Base-by-base conservation (phyloP, 2,113 vertebrate species). In the Dissostichus mawsoni region DNA sequence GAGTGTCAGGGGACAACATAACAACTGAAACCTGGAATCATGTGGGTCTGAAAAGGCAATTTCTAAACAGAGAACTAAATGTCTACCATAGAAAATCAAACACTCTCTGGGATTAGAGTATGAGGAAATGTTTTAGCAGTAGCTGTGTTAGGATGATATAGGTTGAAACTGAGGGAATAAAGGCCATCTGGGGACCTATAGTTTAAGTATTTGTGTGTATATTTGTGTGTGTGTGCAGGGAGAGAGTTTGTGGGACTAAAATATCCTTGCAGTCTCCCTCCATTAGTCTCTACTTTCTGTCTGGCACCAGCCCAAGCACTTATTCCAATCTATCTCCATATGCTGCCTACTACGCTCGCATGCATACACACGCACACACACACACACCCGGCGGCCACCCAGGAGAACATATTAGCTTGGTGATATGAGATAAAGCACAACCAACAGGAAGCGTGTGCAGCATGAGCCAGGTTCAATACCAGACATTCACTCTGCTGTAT, bases 241-340 rank as follows among this genome's bases (percentile, higher is more conserved):
- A 29, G 29, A 51, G 47, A 71, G 29, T 83, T 71, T 70, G 64
- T 76, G 7, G 52, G 36, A 68, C 36, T 59, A 9, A 80, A 81
- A 74, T 47, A 84, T 86, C 63, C 44, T 65, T 57, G 66, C 68
- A 71, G 78, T 74, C 67, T 82, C 68, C 18, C 45, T 74, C 72
- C 59, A 83, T 90, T 90, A 87, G 87, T 86, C 81, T 81, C 72
- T 75, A 79, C 82, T 86, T 76, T 82, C 65, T 72, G 79, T 85
- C 67, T 89, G 88, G 88, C 85, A 80, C 62, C 33, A 81, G 29
- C 25, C 83, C 86, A 90, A 81, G 75, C 85, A 85, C 56, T 81
- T 70, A 58, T 44, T 83, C 65, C 80, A 77, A 80, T 90, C 85
- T 85, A 20, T 75, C 72, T 89, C 90, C 87, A 86, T 92, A 92